Evolutionary conservation across 2,797 vertebrate genomes (phyloP), one percentile per base, ranked within the genome.

Genomic region (Malacoraja senta): DNA sequence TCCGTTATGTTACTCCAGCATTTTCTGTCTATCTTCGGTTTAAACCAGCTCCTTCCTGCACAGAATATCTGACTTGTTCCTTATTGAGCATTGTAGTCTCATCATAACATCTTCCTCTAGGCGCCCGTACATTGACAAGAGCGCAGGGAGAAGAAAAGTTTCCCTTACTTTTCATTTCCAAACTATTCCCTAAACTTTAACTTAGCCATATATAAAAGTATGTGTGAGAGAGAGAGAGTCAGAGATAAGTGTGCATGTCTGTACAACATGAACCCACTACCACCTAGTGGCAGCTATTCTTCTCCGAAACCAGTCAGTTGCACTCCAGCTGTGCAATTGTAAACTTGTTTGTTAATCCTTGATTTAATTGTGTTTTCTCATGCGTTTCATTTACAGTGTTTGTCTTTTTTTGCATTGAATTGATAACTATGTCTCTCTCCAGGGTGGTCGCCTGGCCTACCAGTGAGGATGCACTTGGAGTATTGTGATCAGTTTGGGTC

Each of bases 251-350:
- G 3, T n/a, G 29, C 61, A 65, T 29, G 19, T 32, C 68, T 88
- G 29, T 88, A 68, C n/a, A 88, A 35, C 21, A 32, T 88, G 61
- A n/a, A 65, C 8, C 58, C 84, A 88, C 61, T 88, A 65, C 84
- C 84, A 88, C 58, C 84, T 88, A 88, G 84, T 88, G 84, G 84
- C 10, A n/a, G 83, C 61, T 86, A 63, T 65, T 17, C 61, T 65
- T 88, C 35, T 88, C 29, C 32, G 32, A 24, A 32, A 32, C 61
- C 8, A 32, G 29, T 32, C 29, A 65, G 17, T 65, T 65, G 35
- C 21, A 19, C 29, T 32, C 53, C 81, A 61, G 58, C 24, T 61
- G 53, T 13, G 0, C 15, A 19, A 86, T 65, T 32, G 35, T 65
- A 88, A 65, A 19, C 29, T 65, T 65, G 84, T 7, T 65, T 12